Percentiles rank a stretch among this genome's conserved stretches.
Evolutionary conservation across 1,140 invertebrate genomes (phyloP).

Genomic region (Penaeus chinensis): DNA sequence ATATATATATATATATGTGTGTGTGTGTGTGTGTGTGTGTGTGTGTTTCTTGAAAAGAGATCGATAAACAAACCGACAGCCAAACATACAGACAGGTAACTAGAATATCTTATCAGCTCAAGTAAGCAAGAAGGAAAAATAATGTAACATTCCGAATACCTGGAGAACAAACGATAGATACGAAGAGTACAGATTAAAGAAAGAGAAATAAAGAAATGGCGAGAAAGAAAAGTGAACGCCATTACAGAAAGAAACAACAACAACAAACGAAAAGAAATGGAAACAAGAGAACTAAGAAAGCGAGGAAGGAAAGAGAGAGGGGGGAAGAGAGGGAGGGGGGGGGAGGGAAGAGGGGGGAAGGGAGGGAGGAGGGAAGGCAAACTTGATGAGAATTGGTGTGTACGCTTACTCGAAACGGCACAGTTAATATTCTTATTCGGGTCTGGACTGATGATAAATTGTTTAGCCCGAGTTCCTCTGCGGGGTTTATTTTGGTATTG

Average conservation of each 20-base stretch:
- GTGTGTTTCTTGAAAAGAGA: too few relatives aligned
- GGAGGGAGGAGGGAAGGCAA: neutral
- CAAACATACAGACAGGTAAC: too few relatives aligned
- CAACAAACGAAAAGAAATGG: neutral
- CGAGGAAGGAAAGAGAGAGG: neutral
- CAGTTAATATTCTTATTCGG: conserved; percentile 54
- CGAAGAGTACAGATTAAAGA: neutral
- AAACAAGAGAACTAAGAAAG: neutral
- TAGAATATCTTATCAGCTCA: too few relatives aligned
- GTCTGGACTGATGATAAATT: conserved; percentile 17
- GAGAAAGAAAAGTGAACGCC: neutral
- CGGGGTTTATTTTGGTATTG: too few relatives aligned
- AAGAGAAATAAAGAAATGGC: neutral
- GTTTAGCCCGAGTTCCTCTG: too few relatives aligned
- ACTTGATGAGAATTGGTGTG: conserved; percentile 28
- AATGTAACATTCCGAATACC: too few relatives aligned
- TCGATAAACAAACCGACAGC: too few relatives aligned
- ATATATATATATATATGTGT: too few relatives aligned
- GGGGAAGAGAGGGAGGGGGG: neutral
- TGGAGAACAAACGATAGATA: neutral
- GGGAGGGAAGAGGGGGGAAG: neutral
- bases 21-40: too few relatives aligned
- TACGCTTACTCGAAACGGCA: conserved; percentile 19
- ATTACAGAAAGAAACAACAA: neutral
- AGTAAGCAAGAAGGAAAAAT: too few relatives aligned